Evolutionary conservation across 1,140 invertebrate genomes (phyloP).

Genomic region (Coelopa frigida): DNA sequence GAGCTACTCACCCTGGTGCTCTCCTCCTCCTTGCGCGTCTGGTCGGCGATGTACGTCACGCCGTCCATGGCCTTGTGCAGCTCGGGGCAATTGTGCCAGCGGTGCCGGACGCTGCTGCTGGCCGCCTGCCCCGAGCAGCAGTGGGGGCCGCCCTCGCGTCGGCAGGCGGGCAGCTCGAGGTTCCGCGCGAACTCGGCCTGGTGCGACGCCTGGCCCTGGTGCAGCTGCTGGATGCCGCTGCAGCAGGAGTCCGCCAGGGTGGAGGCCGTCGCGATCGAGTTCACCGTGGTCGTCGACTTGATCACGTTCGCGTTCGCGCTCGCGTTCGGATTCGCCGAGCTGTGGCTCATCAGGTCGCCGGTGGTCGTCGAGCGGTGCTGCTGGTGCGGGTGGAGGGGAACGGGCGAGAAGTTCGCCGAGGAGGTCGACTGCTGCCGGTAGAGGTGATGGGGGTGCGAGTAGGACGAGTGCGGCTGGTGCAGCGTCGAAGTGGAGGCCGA

Average conservation of each 20-base stretch:
- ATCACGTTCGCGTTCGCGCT: slow-evolving; percentile 45
- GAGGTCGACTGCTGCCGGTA: slow-evolving; percentile 41
- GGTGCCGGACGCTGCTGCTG: slow-evolving; percentile 47
- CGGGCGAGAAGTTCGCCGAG: slow-evolving; percentile 39
- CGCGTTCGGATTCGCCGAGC: no score
- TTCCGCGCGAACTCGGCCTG: slow-evolving; percentile 18
- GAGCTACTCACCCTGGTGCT: slow-evolving; percentile 73
- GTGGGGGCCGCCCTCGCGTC: slow-evolving; percentile 36
- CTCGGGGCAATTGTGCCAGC: slow-evolving; percentile 84
- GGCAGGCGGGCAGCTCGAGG: slow-evolving; percentile 35
- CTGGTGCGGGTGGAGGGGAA: slow-evolving; percentile 37
- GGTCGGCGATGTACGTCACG: slow-evolving; percentile 86
- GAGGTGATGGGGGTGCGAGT: slow-evolving; percentile 15
- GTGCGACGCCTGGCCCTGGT: slow-evolving; percentile 35
- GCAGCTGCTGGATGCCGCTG: slow-evolving; percentile 38
- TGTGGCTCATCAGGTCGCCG: slow-evolving; percentile 32
- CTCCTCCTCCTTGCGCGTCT: slow-evolving; percentile 86
- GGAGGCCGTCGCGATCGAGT: slow-evolving; percentile 40
- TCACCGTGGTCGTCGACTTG: slow-evolving; percentile 42
- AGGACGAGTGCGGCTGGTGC: slow-evolving; percentile 7
- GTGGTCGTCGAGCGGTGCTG: slow-evolving; percentile 41
- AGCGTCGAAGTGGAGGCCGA: slow-evolving; percentile 7
- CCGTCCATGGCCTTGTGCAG: slow-evolving; percentile 86
- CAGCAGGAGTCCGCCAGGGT: slow-evolving; percentile 41
- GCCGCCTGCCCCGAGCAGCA: slow-evolving; percentile 34